A percentile compares a stretch with the other conserved stretches of the same genome.
These are phyloP conservation scores for Microcebus murinus DNA, from an alignment of 2,113 vertebrate species.

Conservation along the genomic window DNA sequence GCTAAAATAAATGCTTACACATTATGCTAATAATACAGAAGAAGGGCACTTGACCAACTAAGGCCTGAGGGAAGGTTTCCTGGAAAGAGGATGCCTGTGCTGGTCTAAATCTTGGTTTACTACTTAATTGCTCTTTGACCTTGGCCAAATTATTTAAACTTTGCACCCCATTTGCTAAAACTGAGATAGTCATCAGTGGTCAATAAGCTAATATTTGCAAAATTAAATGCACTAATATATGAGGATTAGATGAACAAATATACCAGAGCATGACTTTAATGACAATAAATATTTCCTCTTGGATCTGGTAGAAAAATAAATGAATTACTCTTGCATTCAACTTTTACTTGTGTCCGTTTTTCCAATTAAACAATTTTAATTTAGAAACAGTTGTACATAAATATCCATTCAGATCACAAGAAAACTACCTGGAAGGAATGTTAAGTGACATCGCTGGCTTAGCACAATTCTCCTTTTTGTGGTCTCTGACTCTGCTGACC, in stretches of 20 bases:
- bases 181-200: neutral
- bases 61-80: neutral
- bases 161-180: neutral
- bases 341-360: neutral
- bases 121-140: neutral
- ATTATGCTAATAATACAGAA: neutral
- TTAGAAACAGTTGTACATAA: conserved; percentile 16
- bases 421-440: conserved; percentile 2
- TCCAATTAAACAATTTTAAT: neutral
- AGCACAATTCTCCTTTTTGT: neutral
- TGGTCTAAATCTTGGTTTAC: neutral
- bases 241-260: conserved; percentile 29
- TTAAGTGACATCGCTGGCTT: neutral
- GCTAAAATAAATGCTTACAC: neutral
- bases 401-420: neutral
- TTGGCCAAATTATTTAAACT: neutral
- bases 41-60: neutral
- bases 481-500: neutral
- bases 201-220: neutral
- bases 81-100: neutral
- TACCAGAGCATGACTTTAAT: neutral
- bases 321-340: neutral
- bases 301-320: conserved; percentile 32
- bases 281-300: conserved; percentile 3
- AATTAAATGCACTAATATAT: conserved; percentile 21